A percentile compares a stretch with the other conserved stretches of the same genome.
Conservation (phyloP, 2,888 invertebrate genomes). For the Sipha maydis region DNA sequence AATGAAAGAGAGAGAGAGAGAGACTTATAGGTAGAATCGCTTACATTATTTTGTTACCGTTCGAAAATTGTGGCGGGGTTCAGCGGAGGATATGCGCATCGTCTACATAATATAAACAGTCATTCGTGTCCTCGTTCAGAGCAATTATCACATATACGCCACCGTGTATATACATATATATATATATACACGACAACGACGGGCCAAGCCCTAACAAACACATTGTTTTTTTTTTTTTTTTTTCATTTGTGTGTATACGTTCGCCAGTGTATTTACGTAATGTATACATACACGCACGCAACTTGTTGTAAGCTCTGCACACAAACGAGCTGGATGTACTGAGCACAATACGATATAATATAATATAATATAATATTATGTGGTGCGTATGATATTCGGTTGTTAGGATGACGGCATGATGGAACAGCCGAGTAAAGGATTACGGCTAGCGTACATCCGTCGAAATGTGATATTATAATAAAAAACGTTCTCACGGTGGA, state of each 20-base stretch:
- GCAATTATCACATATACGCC: conserved; percentile 39
- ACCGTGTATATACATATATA: not conserved
- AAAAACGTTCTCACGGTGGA: conserved; percentile 28
- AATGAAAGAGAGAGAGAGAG: too few species aligned
- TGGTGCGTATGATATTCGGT: not conserved
- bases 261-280: not conserved
- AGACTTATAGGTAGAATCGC: too few species aligned
- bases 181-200: not conserved
- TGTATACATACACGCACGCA: not conserved
- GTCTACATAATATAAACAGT: conserved; percentile 18
- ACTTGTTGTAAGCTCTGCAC: not conserved
- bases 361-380: not conserved
- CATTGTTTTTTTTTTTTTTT: conserved; percentile 49
- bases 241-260: not conserved
- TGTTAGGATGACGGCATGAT: conserved; percentile 21
- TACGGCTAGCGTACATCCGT: conserved; percentile 19
- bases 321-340: not conserved
- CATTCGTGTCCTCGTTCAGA: conserved; percentile 58
- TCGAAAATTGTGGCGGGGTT: not conserved
- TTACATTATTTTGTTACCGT: not conserved
- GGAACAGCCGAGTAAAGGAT: conserved; percentile 37
- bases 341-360: not conserved
- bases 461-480: not conserved
- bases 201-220: conserved; percentile 59
- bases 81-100: not conserved